Evolutionary conservation across 2,888 invertebrate genomes (phyloP), one percentile per base, ranked within the genome.

Genomic region (Drosophila siamana): DNA sequence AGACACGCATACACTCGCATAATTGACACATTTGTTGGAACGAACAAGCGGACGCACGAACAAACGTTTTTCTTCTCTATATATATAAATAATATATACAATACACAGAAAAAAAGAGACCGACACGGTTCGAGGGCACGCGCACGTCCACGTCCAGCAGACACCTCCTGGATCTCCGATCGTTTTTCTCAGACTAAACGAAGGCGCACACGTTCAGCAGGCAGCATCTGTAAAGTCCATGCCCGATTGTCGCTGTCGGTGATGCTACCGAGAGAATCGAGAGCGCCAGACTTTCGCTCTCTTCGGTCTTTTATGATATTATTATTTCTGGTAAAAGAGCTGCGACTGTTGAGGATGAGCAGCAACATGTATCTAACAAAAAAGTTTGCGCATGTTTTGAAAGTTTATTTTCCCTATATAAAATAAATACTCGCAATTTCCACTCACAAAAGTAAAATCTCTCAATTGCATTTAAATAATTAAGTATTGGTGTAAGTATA

Each of bases 81-180:
- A 88, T 83, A 86, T 85, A 88, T 80, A 80, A 82, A 82, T 74
- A 77, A 74, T 85, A 85, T 82, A 77, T 80, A 78, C 78, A 80
- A 72, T 76, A 80, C 33, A 33, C 33, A 33, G 8, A 72, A 76
- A 80, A 71, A 81, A 78, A 80, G 61, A 78, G 74, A 80, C 81
- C 79, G 78, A 38, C 36, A 38, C 30, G 30, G 30, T 30, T 30
- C 26, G 26, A 80, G 78, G 75, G 76, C 82, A 77, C 78, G 75
- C 88, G 78, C 86, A 78, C 80, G 84, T 33, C 78, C 71, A 81
- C 88, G 81, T 91, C 91, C 91, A 91, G 91, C 76, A 80, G 83
- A 81, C 86, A 89, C 90, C 87, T 90, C 90, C 91, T 91, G 91
- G 91, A 91, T 89, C 92, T 87, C 90, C 91, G 91, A 91, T 89